Evolutionary conservation across 2,888 invertebrate genomes (phyloP).

Genomic region (Drosophila fungiperda): DNA sequence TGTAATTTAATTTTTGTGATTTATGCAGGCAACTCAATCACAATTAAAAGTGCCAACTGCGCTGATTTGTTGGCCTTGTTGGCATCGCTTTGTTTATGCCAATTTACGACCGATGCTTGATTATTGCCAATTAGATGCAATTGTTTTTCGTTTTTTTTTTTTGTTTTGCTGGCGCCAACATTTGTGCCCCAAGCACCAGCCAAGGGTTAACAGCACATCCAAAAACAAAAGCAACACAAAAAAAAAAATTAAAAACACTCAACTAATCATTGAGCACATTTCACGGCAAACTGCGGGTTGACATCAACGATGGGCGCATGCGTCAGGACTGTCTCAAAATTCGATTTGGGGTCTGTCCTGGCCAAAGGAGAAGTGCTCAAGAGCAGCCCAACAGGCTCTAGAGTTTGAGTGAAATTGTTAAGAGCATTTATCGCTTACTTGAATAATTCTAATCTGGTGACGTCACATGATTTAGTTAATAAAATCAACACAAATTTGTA

Average conservation of each 20-base stretch:
- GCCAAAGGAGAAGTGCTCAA: constrained; percentile 34
- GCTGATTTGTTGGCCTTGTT: constrained; percentile 72
- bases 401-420: constrained; percentile 29
- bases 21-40: constrained; percentile 76
- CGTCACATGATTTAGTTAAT: neutral
- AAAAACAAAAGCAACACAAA: constrained; percentile 12
- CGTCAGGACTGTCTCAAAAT: constrained; percentile 35
- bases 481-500: neutral
- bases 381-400: constrained; percentile 13
- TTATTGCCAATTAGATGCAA: constrained; percentile 74
- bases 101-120: constrained; percentile 70
- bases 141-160: constrained; percentile 44
- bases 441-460: constrained; percentile 4
- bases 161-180: constrained; percentile 16
- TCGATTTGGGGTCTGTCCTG: constrained; percentile 6
- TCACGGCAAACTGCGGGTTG: constrained; percentile 14
- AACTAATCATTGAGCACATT: constrained; percentile 62
- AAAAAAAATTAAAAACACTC: neutral
- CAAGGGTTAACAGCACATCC: constrained; percentile 40
- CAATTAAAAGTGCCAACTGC: constrained; percentile 67
- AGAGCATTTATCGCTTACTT: neutral
- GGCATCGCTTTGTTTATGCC: constrained; percentile 59
- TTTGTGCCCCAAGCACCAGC: constrained; percentile 15
- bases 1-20: constrained; percentile 76
- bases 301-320: constrained; percentile 44